Evolutionary conservation across 2,888 invertebrate genomes (phyloP).

Genomic region (Carterocephalus palaemon): DNA sequence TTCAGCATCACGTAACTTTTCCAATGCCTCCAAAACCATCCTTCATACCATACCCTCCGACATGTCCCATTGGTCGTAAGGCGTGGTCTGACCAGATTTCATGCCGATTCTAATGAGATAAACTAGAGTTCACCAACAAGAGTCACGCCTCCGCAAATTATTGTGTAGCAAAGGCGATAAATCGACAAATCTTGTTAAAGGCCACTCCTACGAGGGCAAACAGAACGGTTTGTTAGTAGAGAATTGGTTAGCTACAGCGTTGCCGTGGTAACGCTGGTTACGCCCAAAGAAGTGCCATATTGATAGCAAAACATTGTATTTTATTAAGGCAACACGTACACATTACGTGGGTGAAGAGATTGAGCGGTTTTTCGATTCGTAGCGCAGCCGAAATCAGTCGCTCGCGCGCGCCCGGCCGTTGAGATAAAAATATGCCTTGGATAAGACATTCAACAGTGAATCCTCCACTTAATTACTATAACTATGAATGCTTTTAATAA

Average conservation of each 20-base stretch:
- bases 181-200: slow-evolving; percentile 53
- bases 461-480: slow-evolving; percentile 3
- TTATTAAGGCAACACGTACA: slow-evolving; percentile 9
- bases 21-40: slow-evolving; percentile 15
- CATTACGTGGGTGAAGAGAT: slow-evolving; percentile 1
- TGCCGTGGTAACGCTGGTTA: slow-evolving; percentile 39
- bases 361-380: slow-evolving; percentile 1
- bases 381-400: slow-evolving; percentile 6
- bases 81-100: slow-evolving; percentile 36
- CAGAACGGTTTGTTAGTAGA: slow-evolving; percentile 25
- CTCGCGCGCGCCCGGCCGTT: slow-evolving; percentile 9
- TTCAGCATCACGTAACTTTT: slow-evolving; percentile 9
- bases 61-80: slow-evolving; percentile 38
- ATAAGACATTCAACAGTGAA: slow-evolving; percentile 2
- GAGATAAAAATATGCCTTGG: background rate
- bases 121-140: slow-evolving; percentile 30
- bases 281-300: slow-evolving; percentile 29
- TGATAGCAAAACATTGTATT: slow-evolving; percentile 17
- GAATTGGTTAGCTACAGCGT: slow-evolving; percentile 39
- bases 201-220: slow-evolving; percentile 53
- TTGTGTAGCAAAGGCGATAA: slow-evolving; percentile 54
- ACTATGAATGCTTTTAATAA: slow-evolving; percentile 2
- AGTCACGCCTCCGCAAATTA: slow-evolving; percentile 55
- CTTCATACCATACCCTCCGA: background rate
- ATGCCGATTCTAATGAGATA: slow-evolving; percentile 34